Conservation (phyloP, 2,113 vertebrate species). For the Phoxinus phoxinus region DNA sequence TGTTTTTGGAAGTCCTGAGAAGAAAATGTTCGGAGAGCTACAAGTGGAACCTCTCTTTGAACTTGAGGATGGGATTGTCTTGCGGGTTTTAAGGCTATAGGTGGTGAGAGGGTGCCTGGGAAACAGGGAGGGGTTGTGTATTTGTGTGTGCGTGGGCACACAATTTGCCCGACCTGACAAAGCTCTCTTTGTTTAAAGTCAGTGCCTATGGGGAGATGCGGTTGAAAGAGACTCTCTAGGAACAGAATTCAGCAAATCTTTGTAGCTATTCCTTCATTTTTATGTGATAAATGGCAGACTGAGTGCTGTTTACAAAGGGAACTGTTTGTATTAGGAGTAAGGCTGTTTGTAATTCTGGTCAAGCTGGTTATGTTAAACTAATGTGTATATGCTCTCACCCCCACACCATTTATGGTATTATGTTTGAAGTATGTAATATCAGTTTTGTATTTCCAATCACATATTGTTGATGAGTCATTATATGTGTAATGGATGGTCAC, state of each 20-base stretch:
- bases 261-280: slow-evolving; percentile 68
- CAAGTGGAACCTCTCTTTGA: slow-evolving; percentile 73
- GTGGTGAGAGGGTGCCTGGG: slow-evolving; percentile 51
- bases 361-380: background rate
- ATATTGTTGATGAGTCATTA: background rate
- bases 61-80: slow-evolving; percentile 59
- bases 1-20: slow-evolving; percentile 30
- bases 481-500: background rate
- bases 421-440: background rate
- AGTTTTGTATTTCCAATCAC: background rate
- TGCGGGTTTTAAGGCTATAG: slow-evolving; percentile 53
- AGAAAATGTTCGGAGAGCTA: slow-evolving; percentile 67
- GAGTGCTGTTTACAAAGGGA: slow-evolving; percentile 46
- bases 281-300: slow-evolving; percentile 65
- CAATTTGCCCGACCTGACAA: slow-evolving; percentile 62
- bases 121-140: slow-evolving; percentile 52
- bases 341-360: background rate
- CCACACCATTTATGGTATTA: background rate
- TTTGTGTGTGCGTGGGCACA: slow-evolving; percentile 43
- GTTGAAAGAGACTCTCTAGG: slow-evolving; percentile 67
- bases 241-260: slow-evolving; percentile 64
- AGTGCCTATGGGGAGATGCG: slow-evolving; percentile 62
- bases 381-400: background rate
- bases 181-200: slow-evolving; percentile 70
- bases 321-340: background rate